These are phyloP conservation scores for Beris morrisii DNA, from an alignment of 2,888 invertebrate genomes.

Conservation along the genomic window DNA sequence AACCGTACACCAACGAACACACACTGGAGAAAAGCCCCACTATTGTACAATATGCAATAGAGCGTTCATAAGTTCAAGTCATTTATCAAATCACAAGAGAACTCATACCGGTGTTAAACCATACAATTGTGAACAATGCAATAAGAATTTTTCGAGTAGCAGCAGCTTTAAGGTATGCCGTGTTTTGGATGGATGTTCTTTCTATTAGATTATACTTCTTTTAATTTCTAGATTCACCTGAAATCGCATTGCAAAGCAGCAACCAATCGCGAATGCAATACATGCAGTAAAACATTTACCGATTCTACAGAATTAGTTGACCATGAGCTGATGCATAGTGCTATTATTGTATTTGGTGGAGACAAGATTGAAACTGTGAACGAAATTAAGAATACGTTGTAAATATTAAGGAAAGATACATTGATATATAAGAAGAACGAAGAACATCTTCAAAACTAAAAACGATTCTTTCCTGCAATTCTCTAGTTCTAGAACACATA, in stretches of 20 bases:
- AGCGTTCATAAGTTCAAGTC: conserved; percentile 41
- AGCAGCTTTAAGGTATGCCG: conserved; percentile 40
- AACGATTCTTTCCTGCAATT: too few species aligned
- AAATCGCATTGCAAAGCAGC: not conserved
- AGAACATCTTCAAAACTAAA: too few species aligned
- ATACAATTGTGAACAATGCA: conserved; percentile 38
- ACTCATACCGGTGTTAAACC: conserved; percentile 41
- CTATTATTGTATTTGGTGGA: too few species aligned
- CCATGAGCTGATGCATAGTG: too few species aligned
- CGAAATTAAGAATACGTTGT: too few species aligned
- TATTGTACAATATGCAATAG: conserved; percentile 40
- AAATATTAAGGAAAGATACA: too few species aligned
- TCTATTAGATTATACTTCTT: not conserved
- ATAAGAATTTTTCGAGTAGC: conserved; percentile 39
- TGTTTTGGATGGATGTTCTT: not conserved
- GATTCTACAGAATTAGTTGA: conserved; percentile 41
- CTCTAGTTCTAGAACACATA: too few species aligned
- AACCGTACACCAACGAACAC: conserved; percentile 40
- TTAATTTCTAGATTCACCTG: conserved; percentile 3
- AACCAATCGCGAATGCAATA: conserved; percentile 45
- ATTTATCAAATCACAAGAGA: conserved; percentile 41
- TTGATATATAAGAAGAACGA: too few species aligned
- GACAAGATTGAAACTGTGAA: too few species aligned
- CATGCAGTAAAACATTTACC: conserved; percentile 56
- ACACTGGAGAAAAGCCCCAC: conserved; percentile 42